A percentile compares a stretch with the other conserved stretches of the same genome.
These are phyloP conservation scores for Desmophyllum pertusum DNA, from an alignment of 92 coral and sea anemone genomes.

Conservation along the genomic window DNA sequence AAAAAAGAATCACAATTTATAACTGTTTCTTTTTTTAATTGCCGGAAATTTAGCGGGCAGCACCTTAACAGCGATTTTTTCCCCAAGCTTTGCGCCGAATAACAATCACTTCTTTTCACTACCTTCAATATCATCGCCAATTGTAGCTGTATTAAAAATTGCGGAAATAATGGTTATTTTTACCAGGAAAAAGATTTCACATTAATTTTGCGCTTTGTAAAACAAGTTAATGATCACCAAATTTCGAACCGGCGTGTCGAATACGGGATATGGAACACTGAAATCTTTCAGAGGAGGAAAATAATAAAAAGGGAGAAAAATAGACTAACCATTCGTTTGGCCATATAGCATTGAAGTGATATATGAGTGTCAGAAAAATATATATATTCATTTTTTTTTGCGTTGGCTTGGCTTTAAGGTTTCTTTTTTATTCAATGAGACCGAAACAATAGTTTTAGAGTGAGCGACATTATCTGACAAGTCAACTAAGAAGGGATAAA, in stretches of 20 bases:
- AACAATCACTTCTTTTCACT: neutral
- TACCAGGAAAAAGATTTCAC: conserved; percentile 1
- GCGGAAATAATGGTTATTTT: neutral
- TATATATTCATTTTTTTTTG: neutral
- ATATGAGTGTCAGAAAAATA: neutral
- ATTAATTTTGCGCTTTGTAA: neutral
- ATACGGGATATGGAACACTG: neutral
- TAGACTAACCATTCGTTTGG: neutral
- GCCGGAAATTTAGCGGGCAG: conserved; percentile 26
- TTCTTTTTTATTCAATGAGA: neutral
- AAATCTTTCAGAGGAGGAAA: neutral
- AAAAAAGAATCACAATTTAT: conserved; percentile 15
- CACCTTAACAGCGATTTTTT: conserved; percentile 1
- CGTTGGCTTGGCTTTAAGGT: neutral
- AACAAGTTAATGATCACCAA: neutral
- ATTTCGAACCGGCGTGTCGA: neutral
- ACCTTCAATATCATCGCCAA: neutral
- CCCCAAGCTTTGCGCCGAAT: neutral
- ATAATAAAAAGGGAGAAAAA: neutral
- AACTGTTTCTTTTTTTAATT: conserved; percentile 34
- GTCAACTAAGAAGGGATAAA: conserved; percentile 4
- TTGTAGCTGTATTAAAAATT: neutral
- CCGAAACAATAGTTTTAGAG: neutral
- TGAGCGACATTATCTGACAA: neutral
- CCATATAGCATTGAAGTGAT: neutral